Percentiles rank a stretch among this genome's conserved stretches.
These are phyloP conservation scores for Macrotus californicus DNA, from an alignment of 2,113 vertebrate genomes.

Conservation along the genomic window DNA sequence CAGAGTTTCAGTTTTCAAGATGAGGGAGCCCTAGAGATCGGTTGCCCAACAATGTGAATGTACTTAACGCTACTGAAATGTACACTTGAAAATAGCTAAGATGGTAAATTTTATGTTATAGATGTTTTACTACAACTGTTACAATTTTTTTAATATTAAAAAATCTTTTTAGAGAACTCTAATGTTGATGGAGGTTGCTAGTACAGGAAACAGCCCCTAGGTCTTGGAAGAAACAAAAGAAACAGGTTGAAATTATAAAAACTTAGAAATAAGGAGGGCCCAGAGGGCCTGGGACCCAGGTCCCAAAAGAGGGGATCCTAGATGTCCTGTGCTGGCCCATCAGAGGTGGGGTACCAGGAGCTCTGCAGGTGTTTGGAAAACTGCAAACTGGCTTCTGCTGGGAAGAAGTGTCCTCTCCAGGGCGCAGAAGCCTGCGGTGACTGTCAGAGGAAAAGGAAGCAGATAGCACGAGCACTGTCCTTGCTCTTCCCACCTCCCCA, in stretches of 20 bases:
- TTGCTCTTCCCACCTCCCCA: neutral
- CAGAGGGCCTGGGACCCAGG: neutral
- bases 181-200: neutral
- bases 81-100: neutral
- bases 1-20: neutral
- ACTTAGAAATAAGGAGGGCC: neutral
- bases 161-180: neutral
- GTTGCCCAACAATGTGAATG: neutral
- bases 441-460: neutral
- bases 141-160: neutral
- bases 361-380: neutral
- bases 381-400: neutral
- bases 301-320: neutral
- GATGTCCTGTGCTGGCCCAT: neutral
- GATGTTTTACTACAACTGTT: neutral
- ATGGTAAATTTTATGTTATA: neutral
- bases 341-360: neutral
- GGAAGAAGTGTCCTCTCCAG: neutral
- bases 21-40: neutral
- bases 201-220: neutral
- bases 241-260: neutral
- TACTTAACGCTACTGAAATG: neutral
- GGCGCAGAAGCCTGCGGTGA: neutral
- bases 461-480: neutral
- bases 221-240: neutral